phyloP scores from a whole-genome alignment of 2,888 invertebrate species.

The Mythimna pallens region DNA sequence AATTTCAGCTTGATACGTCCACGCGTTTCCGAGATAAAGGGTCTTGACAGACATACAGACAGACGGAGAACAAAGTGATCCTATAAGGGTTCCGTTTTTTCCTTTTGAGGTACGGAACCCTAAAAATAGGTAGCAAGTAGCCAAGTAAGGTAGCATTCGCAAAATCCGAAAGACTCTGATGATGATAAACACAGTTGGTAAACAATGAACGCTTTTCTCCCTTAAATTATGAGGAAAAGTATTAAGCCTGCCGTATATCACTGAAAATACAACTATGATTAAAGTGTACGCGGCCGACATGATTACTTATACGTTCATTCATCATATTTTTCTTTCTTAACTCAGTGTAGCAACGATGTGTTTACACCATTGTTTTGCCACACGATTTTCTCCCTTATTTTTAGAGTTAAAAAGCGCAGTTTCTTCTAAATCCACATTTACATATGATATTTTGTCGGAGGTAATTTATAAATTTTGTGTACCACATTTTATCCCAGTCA shows the following conservation, averaged over 20 bases:
- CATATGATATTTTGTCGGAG: conserved; percentile 52
- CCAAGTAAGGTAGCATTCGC: background rate
- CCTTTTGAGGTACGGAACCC: background rate
- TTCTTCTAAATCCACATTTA: conserved; percentile 45
- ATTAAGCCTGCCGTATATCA: conserved; percentile 47
- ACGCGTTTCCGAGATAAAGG: too few species aligned
- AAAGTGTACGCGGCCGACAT: conserved; percentile 73
- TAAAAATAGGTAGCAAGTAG: background rate
- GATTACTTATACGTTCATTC: conserved; percentile 82
- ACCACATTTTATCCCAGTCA: conserved; percentile 59
- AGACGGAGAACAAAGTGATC: too few species aligned
- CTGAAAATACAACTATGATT: conserved; percentile 73
- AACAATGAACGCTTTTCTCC: conserved; percentile 10
- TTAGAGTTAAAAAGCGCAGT: conserved; percentile 59
- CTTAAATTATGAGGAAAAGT: conserved; percentile 39
- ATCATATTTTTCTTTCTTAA: conserved; percentile 76
- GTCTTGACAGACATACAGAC: too few species aligned
- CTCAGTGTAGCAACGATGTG: conserved; percentile 62
- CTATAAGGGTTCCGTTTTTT: too few species aligned
- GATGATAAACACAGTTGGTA: conserved; percentile 24
- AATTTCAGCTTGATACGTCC: too few species aligned
- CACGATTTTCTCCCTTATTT: conserved; percentile 64
- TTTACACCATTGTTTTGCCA: conserved; percentile 61
- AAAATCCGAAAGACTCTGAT: background rate
- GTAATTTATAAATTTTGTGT: conserved; percentile 66